phyloP scores from a whole-genome alignment of 92 coral and sea anemone genomes.

The Umimayanthus chanpuru region DNA sequence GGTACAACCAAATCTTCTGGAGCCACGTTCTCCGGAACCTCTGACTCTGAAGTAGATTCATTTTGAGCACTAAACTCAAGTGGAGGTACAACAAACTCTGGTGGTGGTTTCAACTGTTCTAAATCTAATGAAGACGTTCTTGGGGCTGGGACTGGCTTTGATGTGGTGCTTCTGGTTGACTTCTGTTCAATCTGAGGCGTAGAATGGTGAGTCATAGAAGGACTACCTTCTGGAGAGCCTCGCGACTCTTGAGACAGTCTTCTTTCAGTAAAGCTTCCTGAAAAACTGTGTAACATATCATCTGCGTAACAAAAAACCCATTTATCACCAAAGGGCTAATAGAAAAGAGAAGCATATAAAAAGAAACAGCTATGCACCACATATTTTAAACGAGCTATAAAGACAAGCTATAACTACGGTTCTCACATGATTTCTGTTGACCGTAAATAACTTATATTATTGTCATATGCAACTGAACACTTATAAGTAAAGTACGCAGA shows the following conservation, averaged over 20 bases:
- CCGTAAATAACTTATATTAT: no score
- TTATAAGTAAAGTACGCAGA: no score
- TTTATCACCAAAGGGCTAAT: no score
- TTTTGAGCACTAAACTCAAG: constrained; percentile 21
- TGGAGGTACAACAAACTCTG: constrained; percentile 31
- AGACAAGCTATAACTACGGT: no score
- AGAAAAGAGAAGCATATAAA: no score
- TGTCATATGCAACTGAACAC: no score
- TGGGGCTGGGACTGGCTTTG: constrained; percentile 18
- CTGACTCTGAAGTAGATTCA: neutral
- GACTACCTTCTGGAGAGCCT: constrained; percentile 38
- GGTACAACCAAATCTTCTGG: constrained; percentile 8
- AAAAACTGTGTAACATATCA: neutral
- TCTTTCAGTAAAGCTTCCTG: constrained; percentile 8
- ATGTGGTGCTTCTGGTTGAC: neutral
- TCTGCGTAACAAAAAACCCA: neutral
- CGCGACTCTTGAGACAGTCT: constrained; percentile 33
- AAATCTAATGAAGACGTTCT: constrained; percentile 4
- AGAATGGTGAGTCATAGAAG: constrained; percentile 11
- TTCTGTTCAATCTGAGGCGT: constrained; percentile 9
- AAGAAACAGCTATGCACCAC: neutral
- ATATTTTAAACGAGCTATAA: no score
- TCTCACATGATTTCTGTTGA: no score
- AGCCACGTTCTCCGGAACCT: neutral
- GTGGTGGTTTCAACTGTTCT: neutral